Base-by-base conservation (phyloP, 2,113 vertebrate species). In the Neotragus moschatus region DNA sequence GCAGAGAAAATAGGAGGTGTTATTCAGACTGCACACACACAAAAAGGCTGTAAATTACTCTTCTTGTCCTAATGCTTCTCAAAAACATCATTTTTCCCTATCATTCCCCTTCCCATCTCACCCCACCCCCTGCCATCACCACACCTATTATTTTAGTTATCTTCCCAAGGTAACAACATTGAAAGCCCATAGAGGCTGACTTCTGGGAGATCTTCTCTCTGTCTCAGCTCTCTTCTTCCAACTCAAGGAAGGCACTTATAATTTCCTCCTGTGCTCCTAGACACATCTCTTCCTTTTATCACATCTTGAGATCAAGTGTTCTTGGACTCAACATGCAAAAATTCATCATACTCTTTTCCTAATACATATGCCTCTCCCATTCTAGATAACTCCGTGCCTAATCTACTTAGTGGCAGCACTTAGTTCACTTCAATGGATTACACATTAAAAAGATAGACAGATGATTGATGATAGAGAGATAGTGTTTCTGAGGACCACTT, bases 381-480 rank as follows among this genome's bases (percentile, higher is more conserved):
- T 98, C 93, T 63, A 88, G 90, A 98, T 66, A 96, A 33, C 33
- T 86, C 84, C 96, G 96, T 94, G 96, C 10, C 89, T 98, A 82
- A 82, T 88, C 94, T 97, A 93, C 84, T 98, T 91, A 95, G 51
- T 93, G 58, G 84, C 98, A 93, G 73, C 91, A 94, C 58, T 95
- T 98, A 98, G 97, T 98, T 98, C 92, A 95, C 86, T 30, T 70
- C 1, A 95, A 85, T 88, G 97, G 89, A 96, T 98, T 98, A 97
- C 98, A 98, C 88, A 95, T 97, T 84, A 55, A 53, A 91, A 73
- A 53, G 30, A 33, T 36, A 53, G 26, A 26, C 12, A 19, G 30
- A 26, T 61, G 36, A 43, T 19, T 30, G 49, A 84, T 47, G 36
- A 11, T 28, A 43, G 60, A 84, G 25, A 79, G 82, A 55, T 19